Evolutionary conservation across 1,140 invertebrate species (phyloP), one percentile per base, ranked within the genome.

Genomic region (Drosophila serrata): DNA sequence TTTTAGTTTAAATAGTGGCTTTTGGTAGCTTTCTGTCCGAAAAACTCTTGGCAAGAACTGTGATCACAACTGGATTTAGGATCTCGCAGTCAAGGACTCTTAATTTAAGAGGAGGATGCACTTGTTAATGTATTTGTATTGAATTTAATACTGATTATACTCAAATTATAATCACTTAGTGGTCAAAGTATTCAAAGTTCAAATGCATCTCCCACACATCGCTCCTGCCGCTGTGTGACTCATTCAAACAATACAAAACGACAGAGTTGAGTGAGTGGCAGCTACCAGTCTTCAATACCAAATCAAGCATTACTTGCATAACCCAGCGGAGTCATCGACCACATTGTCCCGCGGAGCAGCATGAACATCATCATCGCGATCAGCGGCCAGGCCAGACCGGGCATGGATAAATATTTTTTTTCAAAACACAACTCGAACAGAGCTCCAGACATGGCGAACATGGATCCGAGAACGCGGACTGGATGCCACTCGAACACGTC

Each of bases 241-340:
- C 85, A 90, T 81, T 65, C 79, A 55, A 78, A 69, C 79, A 67
- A 69, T 22, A 22, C 7, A 76, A 76, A 69, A 39, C 39, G 42
- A 69, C 56, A 59, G 63, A 59, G 63, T n/a, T 29, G 43, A 69
- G 62, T 82, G 82, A 84, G 80, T 80, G 84, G 67, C 79, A 90
- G 85, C 85, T 88, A 88, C 85, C 85, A 90, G 85, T 88, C 74
- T 88, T 88, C 85, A 81, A 88, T 90, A 90, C 81, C 85, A 88
- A 88, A 88, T 88, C 85, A 90, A 88, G 85, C 85, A 88, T 88
- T 88, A 88, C 85, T 88, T 90, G 85, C 85, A 88, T 88, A 88
- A 88, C 84, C 77, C 85, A 70, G 56, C 65, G 68, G 43, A 79
- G 81, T 85, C 82, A 87, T 86, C 82, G 81, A 86, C 81, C 81